A percentile compares a stretch with the other conserved stretches of the same genome.
These are phyloP conservation scores for Asarcornis scutulata DNA, from an alignment of 2,113 vertebrate species.

Conservation along the genomic window DNA sequence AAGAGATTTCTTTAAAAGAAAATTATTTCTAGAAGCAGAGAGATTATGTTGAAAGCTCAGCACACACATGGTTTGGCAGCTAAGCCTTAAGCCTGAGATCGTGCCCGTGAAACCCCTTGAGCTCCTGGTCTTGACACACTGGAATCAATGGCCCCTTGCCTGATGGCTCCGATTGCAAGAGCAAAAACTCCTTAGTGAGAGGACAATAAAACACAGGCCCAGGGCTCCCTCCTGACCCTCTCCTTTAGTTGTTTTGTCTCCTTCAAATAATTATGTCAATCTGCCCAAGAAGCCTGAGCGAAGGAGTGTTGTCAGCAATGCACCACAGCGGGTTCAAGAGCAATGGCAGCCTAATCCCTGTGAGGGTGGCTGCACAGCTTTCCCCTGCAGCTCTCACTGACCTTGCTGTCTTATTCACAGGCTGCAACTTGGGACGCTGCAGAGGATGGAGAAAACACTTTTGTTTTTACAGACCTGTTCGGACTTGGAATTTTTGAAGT, in stretches of 20 bases:
- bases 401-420: rapidly evolving
- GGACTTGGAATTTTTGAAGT: not conserved
- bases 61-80: not conserved
- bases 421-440: not conserved
- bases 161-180: not conserved
- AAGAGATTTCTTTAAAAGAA: not conserved
- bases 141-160: not conserved
- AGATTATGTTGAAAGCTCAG: constrained; percentile 40
- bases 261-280: not conserved
- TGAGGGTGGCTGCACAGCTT: not conserved
- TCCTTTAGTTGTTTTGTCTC: not conserved
- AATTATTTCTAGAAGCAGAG: constrained; percentile 24
- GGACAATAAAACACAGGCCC: not conserved
- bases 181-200: not conserved
- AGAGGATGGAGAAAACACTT: not conserved
- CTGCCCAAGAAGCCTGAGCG: rapidly evolving
- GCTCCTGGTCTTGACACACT: not conserved
- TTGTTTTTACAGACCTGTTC: not conserved
- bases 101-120: not conserved
- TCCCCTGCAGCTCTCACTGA: not conserved
- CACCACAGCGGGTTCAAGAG: not conserved
- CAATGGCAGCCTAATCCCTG: not conserved
- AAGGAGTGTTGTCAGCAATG: not conserved
- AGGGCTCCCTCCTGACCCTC: not conserved
- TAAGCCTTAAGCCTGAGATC: not conserved